Percentiles rank a stretch among this genome's conserved stretches.
Conservation (phyloP, 2,797 vertebrate species). For the Lepus oiostolus region DNA sequence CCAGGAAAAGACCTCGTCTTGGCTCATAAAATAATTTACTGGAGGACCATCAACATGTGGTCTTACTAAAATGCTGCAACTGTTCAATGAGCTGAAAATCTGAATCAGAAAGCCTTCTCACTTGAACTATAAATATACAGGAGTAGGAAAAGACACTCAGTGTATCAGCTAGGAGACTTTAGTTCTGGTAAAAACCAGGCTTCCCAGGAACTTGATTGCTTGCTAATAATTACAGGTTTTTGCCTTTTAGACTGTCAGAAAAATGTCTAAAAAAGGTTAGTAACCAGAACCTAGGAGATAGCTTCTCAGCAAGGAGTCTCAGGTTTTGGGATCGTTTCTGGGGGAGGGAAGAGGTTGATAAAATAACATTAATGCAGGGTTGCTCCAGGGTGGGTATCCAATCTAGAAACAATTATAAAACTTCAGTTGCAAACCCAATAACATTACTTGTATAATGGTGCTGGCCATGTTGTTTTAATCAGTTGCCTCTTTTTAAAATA, state of each 20-base stretch:
- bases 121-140: constrained; percentile 89
- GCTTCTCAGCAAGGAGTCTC: constrained; percentile 89
- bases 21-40: constrained; percentile 93
- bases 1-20: constrained; percentile 96
- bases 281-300: constrained; percentile 93
- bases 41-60: constrained; percentile 84
- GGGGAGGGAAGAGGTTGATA: constrained; percentile 84
- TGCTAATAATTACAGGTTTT: constrained; percentile 89
- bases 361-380: constrained; percentile 88
- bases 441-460: constrained; percentile 93
- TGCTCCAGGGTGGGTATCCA: constrained; percentile 85
- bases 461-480: constrained; percentile 90
- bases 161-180: constrained; percentile 90
- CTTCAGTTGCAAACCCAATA: constrained; percentile 91
- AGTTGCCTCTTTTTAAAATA: constrained; percentile 88
- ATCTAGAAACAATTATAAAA: constrained; percentile 86
- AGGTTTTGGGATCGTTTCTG: constrained; percentile 87
- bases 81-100: constrained; percentile 89
- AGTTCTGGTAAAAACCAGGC: constrained; percentile 87
- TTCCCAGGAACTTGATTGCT: constrained; percentile 90
- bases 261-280: constrained; percentile 88
- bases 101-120: constrained; percentile 90
- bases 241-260: constrained; percentile 92
- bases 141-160: constrained; percentile 89
- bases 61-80: constrained; percentile 90